These are phyloP conservation scores for Tridacna crocea DNA, from an alignment of 2,888 invertebrate species.

Conservation along the genomic window DNA sequence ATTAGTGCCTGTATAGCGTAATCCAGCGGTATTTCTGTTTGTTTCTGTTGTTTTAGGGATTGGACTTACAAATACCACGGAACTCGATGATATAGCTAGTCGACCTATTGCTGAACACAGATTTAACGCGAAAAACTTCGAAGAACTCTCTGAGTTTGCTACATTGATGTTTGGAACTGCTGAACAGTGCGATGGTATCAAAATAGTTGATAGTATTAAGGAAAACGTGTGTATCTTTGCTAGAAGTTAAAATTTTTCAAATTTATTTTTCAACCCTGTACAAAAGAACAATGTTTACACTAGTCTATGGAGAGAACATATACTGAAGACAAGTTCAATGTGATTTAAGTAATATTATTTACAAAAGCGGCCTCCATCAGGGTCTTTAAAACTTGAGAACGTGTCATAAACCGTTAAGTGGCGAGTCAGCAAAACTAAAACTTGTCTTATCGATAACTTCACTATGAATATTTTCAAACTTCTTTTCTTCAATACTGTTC, in stretches of 20 bases:
- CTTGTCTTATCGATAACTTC: no score
- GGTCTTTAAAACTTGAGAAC: no score
- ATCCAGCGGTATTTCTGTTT: no score
- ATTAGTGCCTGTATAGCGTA: no score
- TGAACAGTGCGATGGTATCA: slow-evolving; percentile 11
- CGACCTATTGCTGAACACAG: slow-evolving; percentile 72
- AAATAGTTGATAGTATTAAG: no score
- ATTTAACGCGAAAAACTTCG: slow-evolving; percentile 73
- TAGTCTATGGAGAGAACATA: not conserved
- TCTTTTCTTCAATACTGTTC: no score
- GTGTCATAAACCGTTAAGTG: no score
- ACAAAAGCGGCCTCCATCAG: no score
- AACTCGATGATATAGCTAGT: slow-evolving; percentile 77
- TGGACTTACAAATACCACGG: slow-evolving; percentile 75
- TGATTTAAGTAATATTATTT: no score
- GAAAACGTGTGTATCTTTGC: no score
- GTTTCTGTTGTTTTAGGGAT: slow-evolving; percentile 61
- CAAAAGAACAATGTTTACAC: not conserved
- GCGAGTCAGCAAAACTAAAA: no score
- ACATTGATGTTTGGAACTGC: slow-evolving; percentile 17
- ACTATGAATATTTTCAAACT: no score
- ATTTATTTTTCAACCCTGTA: not conserved
- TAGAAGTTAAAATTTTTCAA: not conserved
- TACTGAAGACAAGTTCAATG: not conserved
- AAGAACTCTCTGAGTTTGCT: slow-evolving; percentile 65